Conservation (phyloP, 2,113 vertebrate genomes). For the Entosphenus tridentatus region DNA sequence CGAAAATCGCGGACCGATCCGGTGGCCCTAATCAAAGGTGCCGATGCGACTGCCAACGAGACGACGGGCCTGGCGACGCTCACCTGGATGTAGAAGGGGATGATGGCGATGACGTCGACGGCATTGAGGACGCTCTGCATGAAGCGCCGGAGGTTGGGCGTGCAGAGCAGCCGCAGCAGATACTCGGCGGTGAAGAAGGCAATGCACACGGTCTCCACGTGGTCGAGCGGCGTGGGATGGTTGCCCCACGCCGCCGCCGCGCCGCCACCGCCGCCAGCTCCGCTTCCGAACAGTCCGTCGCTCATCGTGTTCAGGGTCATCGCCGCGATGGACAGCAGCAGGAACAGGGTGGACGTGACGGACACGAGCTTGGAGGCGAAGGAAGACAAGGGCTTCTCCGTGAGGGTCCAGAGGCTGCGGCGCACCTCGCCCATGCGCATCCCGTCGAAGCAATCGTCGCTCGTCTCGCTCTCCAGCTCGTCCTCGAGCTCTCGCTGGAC, state of each 20-base stretch:
- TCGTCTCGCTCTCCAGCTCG: constrained; percentile 25
- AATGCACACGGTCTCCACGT: constrained; percentile 34
- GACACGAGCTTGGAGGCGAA: constrained; percentile 29
- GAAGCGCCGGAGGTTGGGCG: constrained; percentile 26
- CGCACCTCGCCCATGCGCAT: constrained; percentile 25
- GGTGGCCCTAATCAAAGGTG: too few species aligned
- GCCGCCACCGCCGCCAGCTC: neutral
- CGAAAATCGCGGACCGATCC: too few species aligned
- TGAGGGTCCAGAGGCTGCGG: constrained; percentile 30
- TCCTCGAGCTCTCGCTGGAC: constrained; percentile 34
- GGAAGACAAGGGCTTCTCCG: constrained; percentile 43
- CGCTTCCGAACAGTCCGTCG: constrained; percentile 25
- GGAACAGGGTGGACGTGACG: constrained; percentile 36
- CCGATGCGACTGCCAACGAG: too few species aligned
- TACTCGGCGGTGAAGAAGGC: constrained; percentile 44
- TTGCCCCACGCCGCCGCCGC: too few species aligned
- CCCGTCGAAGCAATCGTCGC: constrained; percentile 22
- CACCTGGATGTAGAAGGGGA: constrained; percentile 61
- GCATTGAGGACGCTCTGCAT: constrained; percentile 30
- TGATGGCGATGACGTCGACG: constrained; percentile 42
- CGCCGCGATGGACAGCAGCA: constrained; percentile 38
- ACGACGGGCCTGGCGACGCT: constrained; percentile 26
- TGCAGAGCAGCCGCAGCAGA: constrained; percentile 28
- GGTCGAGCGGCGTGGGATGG: constrained; percentile 18
- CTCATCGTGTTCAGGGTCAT: constrained; percentile 46